Percentiles rank a stretch among this genome's conserved stretches.
These are phyloP conservation scores for Stichopus chloronotus DNA, from an alignment of 35 echinoderm and acorn worm genomes.

Conservation along the genomic window DNA sequence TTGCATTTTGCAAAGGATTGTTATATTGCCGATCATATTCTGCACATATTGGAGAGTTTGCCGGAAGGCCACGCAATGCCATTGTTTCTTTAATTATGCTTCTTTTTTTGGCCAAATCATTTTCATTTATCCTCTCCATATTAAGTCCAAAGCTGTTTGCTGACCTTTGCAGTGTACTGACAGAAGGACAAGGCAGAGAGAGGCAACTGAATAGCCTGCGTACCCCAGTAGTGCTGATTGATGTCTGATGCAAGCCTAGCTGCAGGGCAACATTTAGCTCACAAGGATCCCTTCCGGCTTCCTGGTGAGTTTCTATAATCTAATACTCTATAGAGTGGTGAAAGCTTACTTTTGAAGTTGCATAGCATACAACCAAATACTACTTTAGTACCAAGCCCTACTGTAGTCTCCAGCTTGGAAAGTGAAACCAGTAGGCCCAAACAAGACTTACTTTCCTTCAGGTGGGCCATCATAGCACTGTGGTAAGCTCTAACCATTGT, in stretches of 20 bases:
- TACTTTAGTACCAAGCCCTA: not conserved
- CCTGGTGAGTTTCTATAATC: not conserved
- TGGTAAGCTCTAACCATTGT: not conserved
- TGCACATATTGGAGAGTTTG: constrained; percentile 1
- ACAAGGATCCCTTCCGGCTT: not conserved
- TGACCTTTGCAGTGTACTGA: not conserved
- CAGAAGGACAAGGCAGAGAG: constrained; percentile 22
- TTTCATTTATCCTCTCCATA: constrained; percentile 22
- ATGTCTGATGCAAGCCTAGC: not conserved
- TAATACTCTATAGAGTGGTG: not conserved
- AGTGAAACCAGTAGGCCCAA: not conserved
- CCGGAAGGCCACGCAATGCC: not conserved
- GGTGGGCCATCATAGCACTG: not conserved
- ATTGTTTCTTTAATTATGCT: not conserved
- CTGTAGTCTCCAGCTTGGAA: not conserved
- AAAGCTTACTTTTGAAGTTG: not conserved
- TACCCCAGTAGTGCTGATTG: not conserved
- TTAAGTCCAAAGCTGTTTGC: constrained; percentile 14
- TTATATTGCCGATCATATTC: constrained; percentile 47
- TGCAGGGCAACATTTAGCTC: not conserved
- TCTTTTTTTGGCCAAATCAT: constrained; percentile 23
- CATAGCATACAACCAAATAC: not conserved
- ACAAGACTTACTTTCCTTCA: not conserved
- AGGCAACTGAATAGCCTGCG: not conserved
- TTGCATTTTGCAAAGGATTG: not conserved